Evolutionary conservation across 2,113 vertebrate species (phyloP).

Genomic region (Chaetodon trifascialis): DNA sequence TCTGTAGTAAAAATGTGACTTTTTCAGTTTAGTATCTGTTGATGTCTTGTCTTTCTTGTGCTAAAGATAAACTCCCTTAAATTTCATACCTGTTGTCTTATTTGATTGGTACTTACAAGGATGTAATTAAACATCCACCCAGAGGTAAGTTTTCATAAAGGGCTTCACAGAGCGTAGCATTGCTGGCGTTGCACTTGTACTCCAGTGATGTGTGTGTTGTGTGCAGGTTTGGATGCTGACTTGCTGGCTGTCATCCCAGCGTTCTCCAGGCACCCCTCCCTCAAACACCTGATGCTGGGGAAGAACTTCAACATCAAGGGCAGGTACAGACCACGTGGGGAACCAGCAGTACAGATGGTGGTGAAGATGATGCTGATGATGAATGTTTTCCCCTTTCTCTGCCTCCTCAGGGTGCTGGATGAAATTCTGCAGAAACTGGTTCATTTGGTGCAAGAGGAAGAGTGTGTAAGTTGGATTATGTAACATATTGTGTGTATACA

Average conservation of each 20-base stretch:
- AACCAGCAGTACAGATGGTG: slow-evolving; percentile 38
- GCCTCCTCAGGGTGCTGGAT: slow-evolving; percentile 87
- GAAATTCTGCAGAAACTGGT: slow-evolving; percentile 92
- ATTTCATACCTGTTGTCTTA: background rate
- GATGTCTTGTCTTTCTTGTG: background rate
- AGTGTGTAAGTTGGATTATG: slow-evolving; percentile 89
- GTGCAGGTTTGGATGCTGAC: slow-evolving; percentile 89
- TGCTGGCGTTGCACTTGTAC: slow-evolving; percentile 12
- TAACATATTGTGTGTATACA: slow-evolving; percentile 57
- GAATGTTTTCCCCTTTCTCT: slow-evolving; percentile 58
- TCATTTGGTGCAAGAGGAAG: slow-evolving; percentile 93
- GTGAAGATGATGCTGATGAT: slow-evolving; percentile 46
- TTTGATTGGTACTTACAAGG: background rate
- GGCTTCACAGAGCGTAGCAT: background rate
- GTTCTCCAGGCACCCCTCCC: slow-evolving; percentile 89
- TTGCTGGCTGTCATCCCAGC: slow-evolving; percentile 89
- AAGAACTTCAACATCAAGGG: slow-evolving; percentile 95
- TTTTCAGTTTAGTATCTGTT: background rate
- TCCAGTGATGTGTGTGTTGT: slow-evolving; percentile 7
- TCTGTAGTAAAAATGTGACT: slow-evolving; percentile 1
- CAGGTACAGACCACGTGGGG: slow-evolving; percentile 80
- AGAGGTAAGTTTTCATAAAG: slow-evolving; percentile 3
- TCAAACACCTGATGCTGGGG: slow-evolving; percentile 92
- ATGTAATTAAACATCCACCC: slow-evolving; percentile 34
- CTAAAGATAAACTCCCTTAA: background rate